These are phyloP conservation scores for Cervus canadensis DNA, from an alignment of 2,113 vertebrate genomes.

Conservation along the genomic window DNA sequence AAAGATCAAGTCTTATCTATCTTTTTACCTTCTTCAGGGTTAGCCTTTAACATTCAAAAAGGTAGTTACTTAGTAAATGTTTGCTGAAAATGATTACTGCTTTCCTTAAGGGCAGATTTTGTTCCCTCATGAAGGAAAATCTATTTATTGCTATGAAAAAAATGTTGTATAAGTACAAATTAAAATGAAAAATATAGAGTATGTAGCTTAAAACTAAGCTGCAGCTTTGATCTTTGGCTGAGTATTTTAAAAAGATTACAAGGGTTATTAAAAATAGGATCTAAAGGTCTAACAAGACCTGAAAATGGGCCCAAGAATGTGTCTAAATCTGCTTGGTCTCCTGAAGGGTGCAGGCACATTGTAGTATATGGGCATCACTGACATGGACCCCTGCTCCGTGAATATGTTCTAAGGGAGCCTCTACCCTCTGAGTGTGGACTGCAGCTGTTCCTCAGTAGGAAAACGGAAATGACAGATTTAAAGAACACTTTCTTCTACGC, in stretches of 20 bases:
- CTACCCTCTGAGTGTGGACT: background rate
- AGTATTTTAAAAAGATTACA: slow-evolving; percentile 52
- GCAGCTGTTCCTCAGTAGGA: background rate
- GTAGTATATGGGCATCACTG: too few species aligned
- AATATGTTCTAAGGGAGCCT: background rate
- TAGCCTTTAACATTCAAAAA: slow-evolving; percentile 28
- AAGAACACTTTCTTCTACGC: background rate
- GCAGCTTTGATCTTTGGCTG: slow-evolving; percentile 7
- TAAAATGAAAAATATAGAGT: slow-evolving; percentile 8
- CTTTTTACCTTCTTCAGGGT: background rate
- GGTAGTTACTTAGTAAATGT: background rate
- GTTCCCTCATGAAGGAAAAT: slow-evolving; percentile 14
- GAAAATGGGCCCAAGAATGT: background rate
- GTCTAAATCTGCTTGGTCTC: background rate
- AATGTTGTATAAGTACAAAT: slow-evolving; percentile 21
- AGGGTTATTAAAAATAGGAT: slow-evolving; percentile 41
- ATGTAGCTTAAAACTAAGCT: slow-evolving; percentile 21
- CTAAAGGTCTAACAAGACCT: background rate
- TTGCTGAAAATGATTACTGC: slow-evolving; percentile 15
- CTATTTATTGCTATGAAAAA: background rate
- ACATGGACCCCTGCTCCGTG: background rate
- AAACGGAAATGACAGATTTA: background rate
- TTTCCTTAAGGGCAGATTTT: slow-evolving; percentile 1
- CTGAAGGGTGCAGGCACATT: background rate
- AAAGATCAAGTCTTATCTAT: background rate